Base-by-base conservation (phyloP, 2,797 vertebrate species). In the Platalea minor region DNA sequence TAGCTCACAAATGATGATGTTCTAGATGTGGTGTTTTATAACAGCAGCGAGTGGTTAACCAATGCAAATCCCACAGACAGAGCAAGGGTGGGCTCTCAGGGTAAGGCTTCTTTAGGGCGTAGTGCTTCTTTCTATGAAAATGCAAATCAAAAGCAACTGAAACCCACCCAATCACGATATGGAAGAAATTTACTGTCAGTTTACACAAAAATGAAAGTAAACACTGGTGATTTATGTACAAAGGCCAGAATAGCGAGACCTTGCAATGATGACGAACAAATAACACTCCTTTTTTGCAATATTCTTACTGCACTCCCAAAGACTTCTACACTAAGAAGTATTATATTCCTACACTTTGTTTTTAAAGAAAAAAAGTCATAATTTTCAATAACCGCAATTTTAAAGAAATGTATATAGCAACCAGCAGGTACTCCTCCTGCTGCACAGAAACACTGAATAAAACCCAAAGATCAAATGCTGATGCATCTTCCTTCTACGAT, bases 41-140 rank as follows among this genome's bases (percentile, higher is more conserved):
- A 85, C 69, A 95, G 86, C 95, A 96, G 93, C 5, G 5, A 97
- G 97, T 92, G 98, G 98, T 98, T 98, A 98, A 98, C 98, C 98
- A 94, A 95, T 0, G 24, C 63, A 59, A 96, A 98, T 97, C 96
- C 98, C 97, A 97, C 98, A 97, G 96, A 98, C 95, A 96, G 93
- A 91, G 17, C 95, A 97, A 94, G 96, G 98, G 98, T 98, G 98
- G 98, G 97, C 98, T 98, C 93, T 78, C 5, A 3, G 70, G 84
- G 50, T 63, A 74, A 65, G 72, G 33, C 43, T 79, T 17, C 1
- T n/a, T 45, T 48, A 69, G 84, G 82, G 87, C 17, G 41, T 70
- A 87, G 63, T 16, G 61, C 19, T 96, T 97, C 97, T 96, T 96
- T 97, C 97, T 83, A 93, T 83, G 97, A 96, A 97, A 94, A 96